Conservation (phyloP, 2,888 invertebrate species). For the Caenorhabditis panamensis region DNA sequence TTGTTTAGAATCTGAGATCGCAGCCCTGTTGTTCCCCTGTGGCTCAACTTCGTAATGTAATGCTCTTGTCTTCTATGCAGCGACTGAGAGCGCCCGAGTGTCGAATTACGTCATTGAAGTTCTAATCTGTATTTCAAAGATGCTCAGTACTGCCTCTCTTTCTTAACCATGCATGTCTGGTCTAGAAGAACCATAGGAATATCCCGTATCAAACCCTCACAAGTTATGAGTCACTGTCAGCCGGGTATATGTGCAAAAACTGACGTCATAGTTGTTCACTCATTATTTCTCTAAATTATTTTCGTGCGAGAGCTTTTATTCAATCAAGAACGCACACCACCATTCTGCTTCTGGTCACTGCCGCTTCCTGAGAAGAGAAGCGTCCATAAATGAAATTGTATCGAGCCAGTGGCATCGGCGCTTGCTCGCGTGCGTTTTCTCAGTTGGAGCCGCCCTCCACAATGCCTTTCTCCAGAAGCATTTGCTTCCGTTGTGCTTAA, state of each 20-base stretch:
- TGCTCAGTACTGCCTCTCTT: slow-evolving; percentile 12
- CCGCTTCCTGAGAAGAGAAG: slow-evolving; percentile 27
- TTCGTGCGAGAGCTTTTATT: too few relatives aligned
- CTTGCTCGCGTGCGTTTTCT: slow-evolving; percentile 37
- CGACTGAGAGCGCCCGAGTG: too few relatives aligned
- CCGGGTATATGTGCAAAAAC: too few relatives aligned
- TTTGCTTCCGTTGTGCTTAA: slow-evolving; percentile 1
- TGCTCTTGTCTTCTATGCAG: slow-evolving; percentile 12
- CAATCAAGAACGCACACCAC: too few relatives aligned
- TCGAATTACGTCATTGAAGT: slow-evolving; percentile 43
- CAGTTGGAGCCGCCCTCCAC: slow-evolving; percentile 19
- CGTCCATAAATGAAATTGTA: slow-evolving; percentile 54
- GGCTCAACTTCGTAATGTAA: slow-evolving; percentile 16
- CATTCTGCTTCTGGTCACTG: slow-evolving; percentile 15
- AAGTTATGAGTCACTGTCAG: too few relatives aligned
- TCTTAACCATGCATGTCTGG: neutral
- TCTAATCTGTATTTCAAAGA: slow-evolving; percentile 27
- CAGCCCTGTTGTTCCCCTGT: neutral
- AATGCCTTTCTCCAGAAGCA: slow-evolving; percentile 13
- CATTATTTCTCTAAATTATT: too few relatives aligned
- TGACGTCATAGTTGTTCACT: too few relatives aligned
- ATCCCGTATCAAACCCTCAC: too few relatives aligned
- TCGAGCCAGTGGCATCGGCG: slow-evolving; percentile 40
- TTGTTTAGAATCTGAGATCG: too few relatives aligned
- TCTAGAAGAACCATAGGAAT: too few relatives aligned